A percentile compares a stretch with the other conserved stretches of the same genome.
phyloP scores from a whole-genome alignment of 2,888 invertebrate genomes.

The Hoplodrina ambigua region DNA sequence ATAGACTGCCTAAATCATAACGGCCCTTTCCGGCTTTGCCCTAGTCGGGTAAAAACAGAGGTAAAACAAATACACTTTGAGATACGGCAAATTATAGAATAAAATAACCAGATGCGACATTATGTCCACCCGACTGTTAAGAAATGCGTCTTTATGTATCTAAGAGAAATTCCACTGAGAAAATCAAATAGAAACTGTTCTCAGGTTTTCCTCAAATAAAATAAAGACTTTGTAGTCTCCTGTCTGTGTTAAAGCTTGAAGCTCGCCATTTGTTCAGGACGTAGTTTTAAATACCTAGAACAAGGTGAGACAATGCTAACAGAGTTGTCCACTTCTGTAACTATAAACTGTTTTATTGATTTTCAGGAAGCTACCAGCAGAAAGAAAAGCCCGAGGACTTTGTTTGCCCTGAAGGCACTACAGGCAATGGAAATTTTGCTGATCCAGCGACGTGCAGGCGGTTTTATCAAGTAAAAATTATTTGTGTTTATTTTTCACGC shows the following conservation, averaged over 20 bases:
- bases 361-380: constrained; percentile 84
- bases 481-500: not conserved
- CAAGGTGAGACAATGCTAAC: constrained; percentile 36
- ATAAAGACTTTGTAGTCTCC: constrained; percentile 49
- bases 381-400: constrained; percentile 92
- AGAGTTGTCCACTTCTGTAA: constrained; percentile 10
- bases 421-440: constrained; percentile 96
- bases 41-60: not conserved
- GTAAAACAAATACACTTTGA: not conserved
- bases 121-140: constrained; percentile 39
- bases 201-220: constrained; percentile 54
- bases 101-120: constrained; percentile 3
- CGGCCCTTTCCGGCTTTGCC: no score
- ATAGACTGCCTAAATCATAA: no score
- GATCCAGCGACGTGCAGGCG: constrained; percentile 96
- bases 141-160: constrained; percentile 47
- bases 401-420: constrained; percentile 94
- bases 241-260: constrained; percentile 33
- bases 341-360: constrained; percentile 43
- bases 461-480: constrained; percentile 94
- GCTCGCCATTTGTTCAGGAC: constrained; percentile 43
- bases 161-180: constrained; percentile 41
- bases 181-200: constrained; percentile 57
- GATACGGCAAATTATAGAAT: constrained; percentile 5
- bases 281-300: constrained; percentile 50